Percentiles rank a stretch among this genome's conserved stretches.
Conservation (phyloP, 2,888 invertebrate genomes). For the Mimas tiliae region DNA sequence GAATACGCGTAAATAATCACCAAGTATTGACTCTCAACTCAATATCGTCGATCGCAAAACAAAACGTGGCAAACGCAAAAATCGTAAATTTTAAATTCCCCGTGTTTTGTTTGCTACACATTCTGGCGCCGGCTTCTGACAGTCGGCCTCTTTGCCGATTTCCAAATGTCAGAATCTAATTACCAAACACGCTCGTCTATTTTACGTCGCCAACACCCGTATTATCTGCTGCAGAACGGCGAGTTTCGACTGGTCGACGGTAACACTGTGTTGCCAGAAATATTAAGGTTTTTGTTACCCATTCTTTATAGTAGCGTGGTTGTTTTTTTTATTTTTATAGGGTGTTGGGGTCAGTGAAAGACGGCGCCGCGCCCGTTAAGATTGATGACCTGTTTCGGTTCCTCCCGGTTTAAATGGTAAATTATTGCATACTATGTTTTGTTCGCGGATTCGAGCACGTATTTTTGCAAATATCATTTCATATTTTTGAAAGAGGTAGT, state of each 20-base stretch:
- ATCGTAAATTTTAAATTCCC: conserved; percentile 61
- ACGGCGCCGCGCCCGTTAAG: conserved; percentile 69
- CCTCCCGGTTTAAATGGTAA: conserved; percentile 53
- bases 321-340: conserved; percentile 59
- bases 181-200: conserved; percentile 57
- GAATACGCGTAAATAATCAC: not conserved
- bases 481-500: not conserved
- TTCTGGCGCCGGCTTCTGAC: conserved; percentile 80
- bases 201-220: conserved; percentile 41
- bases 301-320: conserved; percentile 74
- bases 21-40: not conserved
- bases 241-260: conserved; percentile 38
- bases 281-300: conserved; percentile 68
- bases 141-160: conserved; percentile 79
- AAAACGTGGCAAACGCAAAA: conserved; percentile 54
- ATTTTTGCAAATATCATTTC: conserved; percentile 12
- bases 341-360: conserved; percentile 76
- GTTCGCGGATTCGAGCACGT: not conserved
- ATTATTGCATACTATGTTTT: conserved; percentile 40
- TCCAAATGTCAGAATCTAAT: conserved; percentile 82
- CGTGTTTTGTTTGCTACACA: conserved; percentile 73
- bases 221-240: conserved; percentile 41
- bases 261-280: conserved; percentile 38
- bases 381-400: conserved; percentile 71
- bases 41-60: conserved; percentile 37